These are phyloP conservation scores for Dendrolimus pini DNA, from an alignment of 2,888 invertebrate genomes.

Conservation along the genomic window DNA sequence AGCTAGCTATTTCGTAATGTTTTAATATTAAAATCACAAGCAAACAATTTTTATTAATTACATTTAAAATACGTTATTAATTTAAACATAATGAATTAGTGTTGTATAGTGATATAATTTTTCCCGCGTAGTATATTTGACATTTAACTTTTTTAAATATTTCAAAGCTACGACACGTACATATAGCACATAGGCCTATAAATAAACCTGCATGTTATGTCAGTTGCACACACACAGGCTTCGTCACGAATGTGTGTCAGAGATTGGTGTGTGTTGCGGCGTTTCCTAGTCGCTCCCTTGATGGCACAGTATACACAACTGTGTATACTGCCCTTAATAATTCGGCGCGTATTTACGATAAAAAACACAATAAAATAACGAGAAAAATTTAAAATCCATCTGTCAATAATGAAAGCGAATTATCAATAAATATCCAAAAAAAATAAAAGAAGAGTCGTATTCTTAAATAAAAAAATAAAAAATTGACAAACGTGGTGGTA, in stretches of 20 bases:
- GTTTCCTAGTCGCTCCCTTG: constrained; percentile 72
- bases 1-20: neutral
- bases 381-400: neutral
- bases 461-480: neutral
- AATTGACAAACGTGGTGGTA: neutral
- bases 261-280: constrained; percentile 45
- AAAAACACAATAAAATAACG: constrained; percentile 11
- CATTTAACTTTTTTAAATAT: too few species aligned
- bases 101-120: too few species aligned
- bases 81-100: too few species aligned
- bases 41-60: neutral
- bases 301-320: constrained; percentile 69
- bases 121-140: too few species aligned
- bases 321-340: constrained; percentile 67
- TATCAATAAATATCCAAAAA: too few species aligned
- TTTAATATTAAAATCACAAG: constrained; percentile 1
- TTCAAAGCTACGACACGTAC: neutral
- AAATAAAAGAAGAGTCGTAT: neutral
- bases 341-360: constrained; percentile 58
- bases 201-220: constrained; percentile 32
- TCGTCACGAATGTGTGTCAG: constrained; percentile 30
- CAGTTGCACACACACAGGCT: constrained; percentile 28
- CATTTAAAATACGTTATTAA: too few species aligned
- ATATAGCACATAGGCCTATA: constrained; percentile 41
- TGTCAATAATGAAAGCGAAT: neutral